These are phyloP conservation scores for Geophilus truncorum DNA, from an alignment of 2,888 invertebrate genomes.

Conservation along the genomic window DNA sequence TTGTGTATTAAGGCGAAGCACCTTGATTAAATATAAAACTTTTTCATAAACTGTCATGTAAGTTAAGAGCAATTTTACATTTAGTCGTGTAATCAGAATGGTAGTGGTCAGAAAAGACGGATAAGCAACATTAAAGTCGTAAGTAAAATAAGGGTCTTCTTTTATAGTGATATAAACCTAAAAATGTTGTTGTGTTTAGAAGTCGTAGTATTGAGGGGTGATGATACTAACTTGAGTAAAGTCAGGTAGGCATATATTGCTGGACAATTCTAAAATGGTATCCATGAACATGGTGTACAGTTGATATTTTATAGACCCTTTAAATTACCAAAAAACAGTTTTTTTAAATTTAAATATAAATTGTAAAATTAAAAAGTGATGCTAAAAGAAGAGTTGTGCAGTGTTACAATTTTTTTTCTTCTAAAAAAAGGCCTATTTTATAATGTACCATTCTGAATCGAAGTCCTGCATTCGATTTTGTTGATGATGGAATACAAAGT, in stretches of 20 bases:
- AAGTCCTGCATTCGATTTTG: too few relatives aligned
- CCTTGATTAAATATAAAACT: neutral
- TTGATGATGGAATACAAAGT: too few relatives aligned
- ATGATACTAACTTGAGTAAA: neutral
- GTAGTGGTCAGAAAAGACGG: neutral
- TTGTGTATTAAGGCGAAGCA: neutral
- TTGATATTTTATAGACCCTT: neutral
- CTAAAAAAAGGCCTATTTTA: too few relatives aligned
- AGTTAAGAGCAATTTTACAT: neutral
- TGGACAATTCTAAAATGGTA: neutral
- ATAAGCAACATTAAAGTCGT: neutral
- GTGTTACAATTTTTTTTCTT: too few relatives aligned
- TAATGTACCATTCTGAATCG: too few relatives aligned
- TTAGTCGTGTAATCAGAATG: neutral
- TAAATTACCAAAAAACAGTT: too few relatives aligned
- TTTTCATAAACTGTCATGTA: neutral
- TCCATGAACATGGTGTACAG: neutral
- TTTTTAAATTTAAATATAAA: too few relatives aligned
- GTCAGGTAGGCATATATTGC: neutral
- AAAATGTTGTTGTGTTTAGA: neutral
- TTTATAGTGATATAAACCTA: neutral
- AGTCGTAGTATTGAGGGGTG: neutral
- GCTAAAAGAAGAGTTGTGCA: too few relatives aligned
- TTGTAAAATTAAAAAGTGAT: too few relatives aligned
- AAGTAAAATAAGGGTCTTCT: neutral